Evolutionary conservation across 2,888 invertebrate genomes (phyloP), one percentile per base, ranked within the genome.

Genomic region (Drosophila austrosaltans): DNA sequence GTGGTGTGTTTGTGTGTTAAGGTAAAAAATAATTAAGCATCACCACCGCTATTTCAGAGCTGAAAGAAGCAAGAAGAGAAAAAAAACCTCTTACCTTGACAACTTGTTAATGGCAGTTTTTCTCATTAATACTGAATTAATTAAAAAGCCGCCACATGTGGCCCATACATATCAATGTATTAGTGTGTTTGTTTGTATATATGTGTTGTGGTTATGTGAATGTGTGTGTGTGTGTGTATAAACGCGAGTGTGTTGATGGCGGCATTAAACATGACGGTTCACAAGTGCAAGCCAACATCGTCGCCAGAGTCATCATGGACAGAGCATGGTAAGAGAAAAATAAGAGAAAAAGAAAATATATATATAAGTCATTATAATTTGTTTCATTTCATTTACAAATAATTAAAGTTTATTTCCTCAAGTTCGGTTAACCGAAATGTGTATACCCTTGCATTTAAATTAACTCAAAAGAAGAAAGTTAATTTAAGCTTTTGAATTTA

Each of bases 71-170:
- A 10, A 6, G 10, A 66, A 53, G 25, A 42, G 66, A 60, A 58
- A 54, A 66, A 80, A 90, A 48, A 22, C 8, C 22, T 25, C 91
- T 87, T 91, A 93, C 93, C 92, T 92, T 81, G 93, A 92, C 84
- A 93, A 89, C 89, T 93, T 93, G 90, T 92, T 93, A 87, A 93
- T 91, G 79, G 93, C 93, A 77, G 90, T 91, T 90, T 93, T 93
- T 81, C 92, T 91, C 91, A 93, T 91, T 89, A 93, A 89, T 86
- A 93, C 93, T 90, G 90, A 88, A 91, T 91, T 89, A 86, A 89
- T 89, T 84, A 82, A 89, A 88, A 72, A 69, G 72, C 72, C 78
- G 68, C 67, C 71, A 70, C 69, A 81, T 74, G 69, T 68, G 30
- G 68, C 42, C 65, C 30, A 36, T 32, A 53, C 42, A 59, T 63